Base-by-base conservation (phyloP, 1,140 invertebrate genomes). In the Lysiphlebus fabarum region DNA sequence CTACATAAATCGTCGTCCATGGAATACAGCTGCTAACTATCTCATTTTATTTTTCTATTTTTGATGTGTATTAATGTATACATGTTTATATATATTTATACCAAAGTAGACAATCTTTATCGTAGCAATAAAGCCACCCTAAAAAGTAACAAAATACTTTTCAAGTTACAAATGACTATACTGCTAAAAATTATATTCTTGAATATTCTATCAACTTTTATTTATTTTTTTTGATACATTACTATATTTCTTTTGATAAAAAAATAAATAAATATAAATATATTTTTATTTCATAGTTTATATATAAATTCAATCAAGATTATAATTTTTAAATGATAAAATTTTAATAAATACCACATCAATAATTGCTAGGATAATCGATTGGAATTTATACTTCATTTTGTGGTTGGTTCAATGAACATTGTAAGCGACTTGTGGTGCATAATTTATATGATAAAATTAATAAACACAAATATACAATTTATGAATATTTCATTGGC, bases 141-240 rank as follows among this genome's bases (percentile, higher is more conserved):
- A 47, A 9, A 17, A 42, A 41, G 40, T 38, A 14, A 40, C 17
- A 26, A 26, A 26, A 26, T 26, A 47, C 63, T 59, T 40, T 65
- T 72, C 65, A 43, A 62, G 65, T 71, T 73, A 73, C 69, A 73
- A 72, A 72, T 68, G 65, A 71, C 63, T 65, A 12, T 45, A 58
- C 62, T 61, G 59, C 58, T 68, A 62, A 70, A 68, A 72, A 73
- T 67, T 65, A 68, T 72, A 68, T 72, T 68, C 65, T 63, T 54
- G 53, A 40, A 54, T 54, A 54, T 54, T 41, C 40, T 36, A 10
- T 26, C 2, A 26, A 26, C 17, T 26, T 4, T 45, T 26, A 55
- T 55, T 17, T 26, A 11, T 11, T 47, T 11, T 47, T 47, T 56
- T 56, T 36, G 42, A 36, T n/a, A 6, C 14, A 8, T n/a, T n/a